Percentiles rank a stretch among this genome's conserved stretches.
These are phyloP conservation scores for Lagenorhynchus albirostris DNA, from an alignment of 2,113 vertebrate genomes.

Conservation along the genomic window DNA sequence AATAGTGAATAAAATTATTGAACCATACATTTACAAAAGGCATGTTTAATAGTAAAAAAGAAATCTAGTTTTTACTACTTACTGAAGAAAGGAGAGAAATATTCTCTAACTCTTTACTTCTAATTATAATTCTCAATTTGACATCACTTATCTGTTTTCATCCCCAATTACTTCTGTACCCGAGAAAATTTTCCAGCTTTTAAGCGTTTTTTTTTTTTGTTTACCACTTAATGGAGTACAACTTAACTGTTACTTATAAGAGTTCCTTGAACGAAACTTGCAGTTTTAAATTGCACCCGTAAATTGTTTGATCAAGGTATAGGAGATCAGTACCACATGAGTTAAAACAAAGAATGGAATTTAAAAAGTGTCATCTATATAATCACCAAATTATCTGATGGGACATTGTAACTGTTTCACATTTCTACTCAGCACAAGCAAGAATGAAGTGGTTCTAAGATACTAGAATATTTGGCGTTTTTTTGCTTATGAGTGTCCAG, in stretches of 20 bases:
- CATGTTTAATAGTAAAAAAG: neutral
- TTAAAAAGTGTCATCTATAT: neutral
- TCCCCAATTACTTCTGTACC: neutral
- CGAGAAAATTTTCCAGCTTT: neutral
- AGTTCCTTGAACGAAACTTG: neutral
- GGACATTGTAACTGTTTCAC: neutral
- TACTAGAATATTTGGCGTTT: neutral
- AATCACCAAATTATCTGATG: neutral
- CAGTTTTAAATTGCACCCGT: neutral
- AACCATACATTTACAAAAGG: neutral
- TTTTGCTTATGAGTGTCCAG: neutral
- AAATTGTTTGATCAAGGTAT: neutral
- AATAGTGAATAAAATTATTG: neutral
- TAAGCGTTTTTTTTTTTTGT: neutral
- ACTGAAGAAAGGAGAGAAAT: neutral
- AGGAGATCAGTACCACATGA: neutral
- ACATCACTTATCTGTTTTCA: neutral
- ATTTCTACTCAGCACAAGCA: neutral
- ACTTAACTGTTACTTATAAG: neutral
- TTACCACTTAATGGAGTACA: neutral
- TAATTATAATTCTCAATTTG: slow-evolving; percentile 31
- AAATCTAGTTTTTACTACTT: slow-evolving; percentile 41
- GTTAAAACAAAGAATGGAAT: neutral
- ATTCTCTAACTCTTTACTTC: neutral
- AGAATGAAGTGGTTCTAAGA: neutral